Evolutionary conservation across 2,888 invertebrate genomes (phyloP), one percentile per base, ranked within the genome.

Genomic region (Epirrita christyi): DNA sequence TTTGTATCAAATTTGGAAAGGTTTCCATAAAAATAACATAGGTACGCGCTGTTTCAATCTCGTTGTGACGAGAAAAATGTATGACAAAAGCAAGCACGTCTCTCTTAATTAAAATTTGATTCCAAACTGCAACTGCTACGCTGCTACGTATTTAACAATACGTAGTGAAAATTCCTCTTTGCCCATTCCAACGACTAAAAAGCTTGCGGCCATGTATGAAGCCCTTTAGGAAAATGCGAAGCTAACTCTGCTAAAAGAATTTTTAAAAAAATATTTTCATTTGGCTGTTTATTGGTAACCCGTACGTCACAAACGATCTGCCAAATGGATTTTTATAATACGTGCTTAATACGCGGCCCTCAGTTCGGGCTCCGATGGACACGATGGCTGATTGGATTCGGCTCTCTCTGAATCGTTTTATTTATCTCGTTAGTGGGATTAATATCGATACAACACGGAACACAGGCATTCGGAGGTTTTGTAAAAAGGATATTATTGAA

Each of bases 371-470:
- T 21, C 15, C 21, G 21, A 13, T 28, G 44, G 37, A 38, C 44
- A 10, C 28, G 15, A 29, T 38, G 27, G 40, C 48, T 58, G 53
- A 58, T 58, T 58, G 58, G 58, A 53, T 49, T 44, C 28, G 41
- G 41, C 49, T 49, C 37, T 49, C 49, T 49, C 48, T 36, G 48
- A 29, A 15, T 40, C 36, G 45, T 53, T 49, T 48, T 28, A 45
- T 49, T 58, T 41, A 49, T 53, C 58, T 53, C 58, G 58, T 49
- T 53, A 53, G 48, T 15, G 45, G 43, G 58, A 58, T 58, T 54
- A 53, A 58, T 58, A 45, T 44, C 46, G 32, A 7, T 15, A 13
- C 42, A 32, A 27, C 49, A 13, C 27, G 9, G 21, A 8, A 14
- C 48, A n/a, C n/a, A 9, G 32, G 7, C 32, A 32, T 32, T 32